Evolutionary conservation across 2,888 invertebrate genomes (phyloP).

Genomic region (Tholera decimalis): DNA sequence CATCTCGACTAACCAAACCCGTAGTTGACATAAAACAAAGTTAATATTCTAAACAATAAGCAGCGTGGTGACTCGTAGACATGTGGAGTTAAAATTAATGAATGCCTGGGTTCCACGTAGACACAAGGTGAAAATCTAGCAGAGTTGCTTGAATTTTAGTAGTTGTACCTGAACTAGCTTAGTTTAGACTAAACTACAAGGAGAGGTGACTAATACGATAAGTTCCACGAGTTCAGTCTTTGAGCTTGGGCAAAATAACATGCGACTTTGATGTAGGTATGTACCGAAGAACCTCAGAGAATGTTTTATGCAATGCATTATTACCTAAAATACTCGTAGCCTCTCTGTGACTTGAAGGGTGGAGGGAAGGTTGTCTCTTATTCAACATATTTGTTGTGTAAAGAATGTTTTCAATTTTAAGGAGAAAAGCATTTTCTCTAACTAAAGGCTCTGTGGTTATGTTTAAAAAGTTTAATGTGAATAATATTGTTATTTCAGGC

Average conservation of each 20-base stretch:
- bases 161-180: constrained; percentile 59
- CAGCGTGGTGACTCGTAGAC: constrained; percentile 27
- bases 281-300: constrained; percentile 17
- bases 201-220: constrained; percentile 62
- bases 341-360: background rate
- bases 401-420: background rate
- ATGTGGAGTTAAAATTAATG: constrained; percentile 58
- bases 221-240: constrained; percentile 59
- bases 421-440: background rate
- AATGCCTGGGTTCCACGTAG: constrained; percentile 42
- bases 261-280: constrained; percentile 42
- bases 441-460: background rate
- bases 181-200: constrained; percentile 51
- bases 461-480: background rate
- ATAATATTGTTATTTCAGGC: background rate
- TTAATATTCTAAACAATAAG: constrained; percentile 39
- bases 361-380: background rate
- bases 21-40: constrained; percentile 31
- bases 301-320: constrained; percentile 30
- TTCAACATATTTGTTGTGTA: background rate
- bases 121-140: constrained; percentile 53
- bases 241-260: constrained; percentile 53
- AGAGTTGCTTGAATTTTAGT: constrained; percentile 62
- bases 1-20: constrained; percentile 1
- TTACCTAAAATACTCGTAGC: constrained; percentile 5